Evolutionary conservation across 2,113 vertebrate genomes (phyloP), one percentile per base, ranked within the genome.

Genomic region (Pomatostomus ruficeps): DNA sequence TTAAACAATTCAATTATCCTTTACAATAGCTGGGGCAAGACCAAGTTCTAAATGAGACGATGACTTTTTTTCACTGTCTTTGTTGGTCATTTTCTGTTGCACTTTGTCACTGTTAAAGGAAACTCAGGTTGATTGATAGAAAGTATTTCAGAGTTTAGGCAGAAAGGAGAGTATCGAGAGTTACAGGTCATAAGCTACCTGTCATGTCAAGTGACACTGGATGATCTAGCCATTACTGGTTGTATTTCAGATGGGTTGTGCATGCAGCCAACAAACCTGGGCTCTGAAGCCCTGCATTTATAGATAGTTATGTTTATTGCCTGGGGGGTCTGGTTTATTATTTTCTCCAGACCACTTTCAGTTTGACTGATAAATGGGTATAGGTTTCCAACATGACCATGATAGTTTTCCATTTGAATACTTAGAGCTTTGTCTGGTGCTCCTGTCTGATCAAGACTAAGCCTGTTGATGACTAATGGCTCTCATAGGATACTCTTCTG

Each of bases 1-100:
- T 95, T 91, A 95, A 96, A 82, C 65, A 94, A 91, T 94, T 94
- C 89, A 94, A 91, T 97, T 96, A 94, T 85, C 48, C 52, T 87
- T 81, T 81, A 91, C 77, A 96, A 70, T 89, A 91, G 18, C 66
- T 96, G 66, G 40, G 52, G 45, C 29, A 93, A 94, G 52, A 94
- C 33, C 70, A 96, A 91, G 66, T 89, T 40, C 15, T 91, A 91
- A 95, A 96, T 25, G 63, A 95, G 78, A 94, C 89, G 74, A 35
- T 93, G 65, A 58, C 36, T 80, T 92, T 79, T 74, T 77, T 63
- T 43, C 83, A 35, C 26, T 61, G 55, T 18, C 9, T 86, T 79
- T 38, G 5, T 25, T 85, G 65, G 49, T 71, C 48, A 45, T 72
- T 45, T 90, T 63, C 45, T 42, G 25, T 67, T 63, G 9, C 5